phyloP scores from a whole-genome alignment of 2,113 vertebrate genomes.

The Phoenicopterus ruber region DNA sequence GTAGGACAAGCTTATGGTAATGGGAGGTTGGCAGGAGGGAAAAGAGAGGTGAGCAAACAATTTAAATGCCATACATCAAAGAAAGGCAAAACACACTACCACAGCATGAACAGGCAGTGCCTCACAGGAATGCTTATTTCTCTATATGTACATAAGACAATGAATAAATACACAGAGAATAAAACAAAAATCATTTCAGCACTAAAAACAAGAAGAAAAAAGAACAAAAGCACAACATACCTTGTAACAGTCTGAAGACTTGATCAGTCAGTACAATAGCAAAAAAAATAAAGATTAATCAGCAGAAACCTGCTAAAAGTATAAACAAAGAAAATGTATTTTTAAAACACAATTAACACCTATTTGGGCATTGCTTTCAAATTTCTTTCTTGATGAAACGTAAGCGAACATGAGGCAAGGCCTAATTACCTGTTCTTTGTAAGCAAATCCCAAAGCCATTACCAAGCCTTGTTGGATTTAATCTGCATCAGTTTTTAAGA shows the following conservation, averaged over 20 bases:
- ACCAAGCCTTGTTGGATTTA: neutral
- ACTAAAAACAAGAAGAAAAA: neutral
- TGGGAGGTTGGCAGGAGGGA: neutral
- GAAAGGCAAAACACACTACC: neutral
- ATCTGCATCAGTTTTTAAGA: neutral
- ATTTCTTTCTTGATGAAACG: neutral
- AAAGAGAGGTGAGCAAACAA: constrained; percentile 32
- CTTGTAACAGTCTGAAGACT: neutral
- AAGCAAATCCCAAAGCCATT: neutral
- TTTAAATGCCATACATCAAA: constrained; percentile 37
- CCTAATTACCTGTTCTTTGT: neutral
- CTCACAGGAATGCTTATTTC: constrained; percentile 9
- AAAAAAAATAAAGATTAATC: neutral
- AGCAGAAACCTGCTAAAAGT: neutral
- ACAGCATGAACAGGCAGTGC: neutral
- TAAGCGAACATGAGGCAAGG: fast-evolving
- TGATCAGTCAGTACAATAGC: neutral
- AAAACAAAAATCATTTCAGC: neutral
- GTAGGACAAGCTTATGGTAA: neutral
- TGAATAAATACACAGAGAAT: neutral
- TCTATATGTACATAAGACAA: neutral
- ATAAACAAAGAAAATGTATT: neutral
- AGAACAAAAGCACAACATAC: neutral
- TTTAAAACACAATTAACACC: neutral
- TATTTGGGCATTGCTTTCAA: neutral